Evolutionary conservation across 1,140 invertebrate genomes (phyloP), one percentile per base, ranked within the genome.

Genomic region (Drosophila kurseongensis): DNA sequence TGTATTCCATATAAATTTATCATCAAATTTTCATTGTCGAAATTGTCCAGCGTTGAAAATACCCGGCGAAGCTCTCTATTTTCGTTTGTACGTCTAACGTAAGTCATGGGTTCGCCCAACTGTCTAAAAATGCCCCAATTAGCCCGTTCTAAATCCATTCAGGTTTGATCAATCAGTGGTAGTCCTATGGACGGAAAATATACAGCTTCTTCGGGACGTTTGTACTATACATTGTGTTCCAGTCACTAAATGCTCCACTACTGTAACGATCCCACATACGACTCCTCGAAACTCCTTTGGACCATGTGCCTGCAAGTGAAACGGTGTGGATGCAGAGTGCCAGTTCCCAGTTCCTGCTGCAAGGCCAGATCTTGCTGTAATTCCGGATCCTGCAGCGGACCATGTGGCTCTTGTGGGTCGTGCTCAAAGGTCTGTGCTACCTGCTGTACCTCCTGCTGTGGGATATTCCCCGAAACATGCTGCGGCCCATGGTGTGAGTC

Each of bases 371-470:
- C 6, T 8, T 5, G 48, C 2, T 55, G 9, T 6, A 14, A 14
- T 4, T 12, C 38, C n/a, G 13, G 9, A 2, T 58, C 13, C 1
- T 57, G 16, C 38, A 77, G 68, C 0, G 45, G 9, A 32, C 2
- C 66, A 76, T 77, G 51, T 60, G 38, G 42, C 0, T 0, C 16
- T 0, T 68, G 23, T 51, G 29, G 36, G 0, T 1, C 9, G 0
- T 66, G 23, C 5, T 78, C 41, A 5, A 35, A 8, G 61, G 65
- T 65, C 1, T 81, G 42, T 12, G 6, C 35, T 5, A 58, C 12
- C 1, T 68, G 32, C 44, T 88, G 40, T 7, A 40, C 18, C 27
- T 48, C 18, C 14, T 88, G 55, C 32, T 86, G 29, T 81, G 78
- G 73, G 5, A 4, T 40, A 1, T 71, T 9, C 69, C 78, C 23